Evolutionary conservation across 2,797 vertebrate species (phyloP).

Genomic region (Erethizon dorsatum): DNA sequence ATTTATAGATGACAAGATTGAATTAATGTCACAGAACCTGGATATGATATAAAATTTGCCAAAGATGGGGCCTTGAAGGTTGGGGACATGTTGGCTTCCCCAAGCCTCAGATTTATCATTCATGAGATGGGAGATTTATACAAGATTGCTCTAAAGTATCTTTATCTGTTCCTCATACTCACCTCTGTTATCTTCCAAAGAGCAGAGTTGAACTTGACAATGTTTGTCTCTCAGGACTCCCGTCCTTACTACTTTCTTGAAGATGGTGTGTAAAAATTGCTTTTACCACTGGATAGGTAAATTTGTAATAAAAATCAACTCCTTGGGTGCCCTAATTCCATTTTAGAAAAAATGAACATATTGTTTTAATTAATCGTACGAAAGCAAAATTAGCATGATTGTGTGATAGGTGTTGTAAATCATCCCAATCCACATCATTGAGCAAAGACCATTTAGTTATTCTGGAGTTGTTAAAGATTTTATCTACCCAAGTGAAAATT

Average conservation of each 20-base stretch:
- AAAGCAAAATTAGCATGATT: slow-evolving; percentile 92
- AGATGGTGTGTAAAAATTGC: slow-evolving; percentile 79
- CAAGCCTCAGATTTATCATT: slow-evolving; percentile 18
- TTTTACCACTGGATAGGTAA: slow-evolving; percentile 87
- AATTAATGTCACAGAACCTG: neutral
- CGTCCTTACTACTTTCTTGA: slow-evolving; percentile 81
- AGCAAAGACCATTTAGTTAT: slow-evolving; percentile 91
- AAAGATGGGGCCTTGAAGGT: neutral
- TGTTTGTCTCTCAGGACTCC: neutral
- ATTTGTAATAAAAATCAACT: slow-evolving; percentile 88
- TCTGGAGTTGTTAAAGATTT: slow-evolving; percentile 92
- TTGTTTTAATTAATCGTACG: slow-evolving; percentile 93
- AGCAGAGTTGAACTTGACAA: neutral
- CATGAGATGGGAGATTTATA: neutral
- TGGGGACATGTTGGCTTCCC: neutral
- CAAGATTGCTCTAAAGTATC: neutral
- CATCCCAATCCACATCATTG: slow-evolving; percentile 89
- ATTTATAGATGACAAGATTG: neutral
- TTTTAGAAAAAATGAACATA: slow-evolving; percentile 90
- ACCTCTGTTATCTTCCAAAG: neutral
- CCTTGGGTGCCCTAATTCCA: slow-evolving; percentile 88
- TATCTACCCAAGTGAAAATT: slow-evolving; percentile 93
- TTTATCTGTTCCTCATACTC: neutral
- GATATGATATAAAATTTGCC: neutral
- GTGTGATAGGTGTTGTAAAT: slow-evolving; percentile 92